Base-by-base conservation (phyloP, 2,113 vertebrate genomes). In the Nyctereutes procyonoides region DNA sequence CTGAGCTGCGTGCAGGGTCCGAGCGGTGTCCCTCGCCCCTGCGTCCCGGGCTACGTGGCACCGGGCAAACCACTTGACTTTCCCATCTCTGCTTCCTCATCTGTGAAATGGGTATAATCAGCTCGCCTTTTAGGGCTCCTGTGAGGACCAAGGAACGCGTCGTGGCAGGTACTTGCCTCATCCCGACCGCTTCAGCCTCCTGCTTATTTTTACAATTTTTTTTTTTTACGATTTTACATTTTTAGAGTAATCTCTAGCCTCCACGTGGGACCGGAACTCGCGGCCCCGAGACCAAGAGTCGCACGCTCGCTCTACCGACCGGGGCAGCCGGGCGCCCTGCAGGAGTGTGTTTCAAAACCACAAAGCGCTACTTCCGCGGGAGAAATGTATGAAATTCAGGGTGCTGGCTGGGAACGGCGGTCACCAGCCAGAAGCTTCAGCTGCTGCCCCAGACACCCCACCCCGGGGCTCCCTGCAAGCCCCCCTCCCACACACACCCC, bases 391-490 rank as follows among this genome's bases (percentile, higher is more conserved):
- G 16, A 38, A 1, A 20, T 24, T 26, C 13, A 0, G 20, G 65
- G 12, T 22, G 51, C 26, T 0, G 65, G 58, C 12, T 1, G 5
- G 87, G 60, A 19, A 9, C 20, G 1, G 10, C 14, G 1, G 1
- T 24, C 56, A 14, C 28, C 5, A 0, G 19, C 85, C 1, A 2
- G 76, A 14, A 13, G 30, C 73, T 16, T 26, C 35, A 2, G 1
- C 8, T 2, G 2, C 56, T 38, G 32, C 65, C 58, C n/a, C 22
- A 15, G 51, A 14, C 10, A 8, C 48, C n/a, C 6, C 5, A 1
- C 24, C 16, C 4, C 0, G 4, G 1, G 1, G 5, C 26, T 14
- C 14, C 26, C 53, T 5, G 17, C 9, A 0, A 2, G 53, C 53
- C 38, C 8, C 53, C 38, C n/a, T 3, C 51, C 48, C 69, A 51